Evolutionary conservation across 1,140 invertebrate genomes (phyloP), one percentile per base, ranked within the genome.

Genomic region (Laodelphax striatellus): DNA sequence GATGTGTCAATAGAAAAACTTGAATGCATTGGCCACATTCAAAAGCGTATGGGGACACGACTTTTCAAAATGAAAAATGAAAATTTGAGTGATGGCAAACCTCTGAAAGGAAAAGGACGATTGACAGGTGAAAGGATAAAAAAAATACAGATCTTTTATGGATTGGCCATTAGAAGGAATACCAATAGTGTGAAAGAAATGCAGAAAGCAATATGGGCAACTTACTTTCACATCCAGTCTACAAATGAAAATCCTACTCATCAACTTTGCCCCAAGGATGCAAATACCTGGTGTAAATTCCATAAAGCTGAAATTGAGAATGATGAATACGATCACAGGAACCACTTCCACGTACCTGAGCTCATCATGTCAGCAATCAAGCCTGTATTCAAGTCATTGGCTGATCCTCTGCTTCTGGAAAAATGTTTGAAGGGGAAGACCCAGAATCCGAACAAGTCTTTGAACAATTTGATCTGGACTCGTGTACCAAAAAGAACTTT

Each of bases 201-300:
- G 68, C 63, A 58, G 17, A 66, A 62, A n/a, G 63, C 60, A 28
- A 64, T 69, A 31, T 65, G 64, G 64, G 66, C 65, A 31, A 64
- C 58, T n/a, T 67, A 56, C 44, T 65, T 62, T 44, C 65, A 69
- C 42, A 64, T 63, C 55, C 58, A 62, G 52, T 68, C 68, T 9
- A 68, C 65, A 1, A 60, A 69, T 38, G 53, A 58, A 52, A 65
- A 68, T 16, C 65, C 64, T 14, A 55, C 58, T 43, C 65, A 68
- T 50, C 2, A 58, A 16, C 46, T 64, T 43, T 68, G 65, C 16
- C 65, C 64, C 4, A 14, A 56, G 28, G 66, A 62, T 55, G 52
- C 52, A 38, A 38, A 63, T 13, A 64, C 57, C n/a, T 59, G 57
- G 57, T 52, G 44, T 13, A 52, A 52, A 52, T 52, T 52, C 21